Evolutionary conservation across 2,113 vertebrate genomes (phyloP).

Genomic region (Callipepla californica): DNA sequence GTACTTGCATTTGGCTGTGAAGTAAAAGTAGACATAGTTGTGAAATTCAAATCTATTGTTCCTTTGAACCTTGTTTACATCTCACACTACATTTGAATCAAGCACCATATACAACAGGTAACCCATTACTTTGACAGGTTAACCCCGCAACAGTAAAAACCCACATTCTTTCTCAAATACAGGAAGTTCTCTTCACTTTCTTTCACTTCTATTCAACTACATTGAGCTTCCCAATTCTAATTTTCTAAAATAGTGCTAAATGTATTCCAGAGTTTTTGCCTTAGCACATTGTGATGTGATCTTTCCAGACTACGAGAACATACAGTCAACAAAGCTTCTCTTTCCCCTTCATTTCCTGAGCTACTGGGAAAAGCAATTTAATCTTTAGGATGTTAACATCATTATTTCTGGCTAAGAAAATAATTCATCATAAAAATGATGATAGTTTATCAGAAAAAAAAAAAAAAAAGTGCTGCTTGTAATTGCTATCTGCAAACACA

Average conservation of each 20-base stretch:
- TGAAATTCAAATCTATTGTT: neutral
- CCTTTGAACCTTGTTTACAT: neutral
- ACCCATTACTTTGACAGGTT: neutral
- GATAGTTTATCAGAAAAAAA: neutral
- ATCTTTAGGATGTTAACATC: slow-evolving; percentile 43
- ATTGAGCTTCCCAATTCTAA: slow-evolving; percentile 3
- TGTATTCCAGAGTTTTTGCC: neutral
- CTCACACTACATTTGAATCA: neutral
- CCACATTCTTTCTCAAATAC: neutral
- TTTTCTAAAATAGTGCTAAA: slow-evolving; percentile 16
- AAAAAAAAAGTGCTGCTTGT: neutral
- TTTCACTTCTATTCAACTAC: neutral
- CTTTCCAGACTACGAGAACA: slow-evolving; percentile 28
- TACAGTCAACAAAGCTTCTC: slow-evolving; percentile 22
- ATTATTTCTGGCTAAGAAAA: slow-evolving; percentile 45
- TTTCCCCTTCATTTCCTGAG: slow-evolving; percentile 47
- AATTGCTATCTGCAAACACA: neutral
- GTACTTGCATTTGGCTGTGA: neutral
- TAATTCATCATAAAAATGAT: slow-evolving; percentile 21
- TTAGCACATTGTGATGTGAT: neutral
- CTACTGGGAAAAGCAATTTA: slow-evolving; percentile 47
- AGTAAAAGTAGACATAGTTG: neutral
- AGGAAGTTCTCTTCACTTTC: neutral
- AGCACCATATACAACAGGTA: neutral
- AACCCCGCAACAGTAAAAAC: neutral